A percentile compares a stretch with the other conserved stretches of the same genome.
Evolutionary conservation across 2,797 vertebrate genomes (phyloP).

Genomic region (Nyctalus aviator): DNA sequence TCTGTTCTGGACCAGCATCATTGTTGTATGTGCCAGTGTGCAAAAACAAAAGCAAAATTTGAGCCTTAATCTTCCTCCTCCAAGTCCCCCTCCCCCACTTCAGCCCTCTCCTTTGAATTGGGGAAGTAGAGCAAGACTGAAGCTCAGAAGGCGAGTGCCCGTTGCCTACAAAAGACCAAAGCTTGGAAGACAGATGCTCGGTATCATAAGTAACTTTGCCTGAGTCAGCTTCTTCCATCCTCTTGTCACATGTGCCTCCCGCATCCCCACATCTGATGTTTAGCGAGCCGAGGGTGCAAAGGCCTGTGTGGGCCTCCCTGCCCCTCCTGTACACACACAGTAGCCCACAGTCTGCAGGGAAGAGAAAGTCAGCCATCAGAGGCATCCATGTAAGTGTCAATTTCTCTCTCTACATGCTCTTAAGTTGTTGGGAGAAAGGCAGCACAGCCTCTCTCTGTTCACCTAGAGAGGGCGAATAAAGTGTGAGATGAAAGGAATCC

Average conservation of each 20-base stretch:
- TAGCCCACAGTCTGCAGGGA: neutral
- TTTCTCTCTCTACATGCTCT: neutral
- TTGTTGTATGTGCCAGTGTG: neutral
- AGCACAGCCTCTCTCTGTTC: neutral
- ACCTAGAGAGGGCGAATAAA: neutral
- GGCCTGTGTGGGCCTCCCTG: neutral
- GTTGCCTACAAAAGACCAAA: neutral
- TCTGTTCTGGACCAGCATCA: neutral
- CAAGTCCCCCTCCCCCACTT: neutral
- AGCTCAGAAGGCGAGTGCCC: neutral
- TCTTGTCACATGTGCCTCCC: too few species aligned
- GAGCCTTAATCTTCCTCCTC: neutral
- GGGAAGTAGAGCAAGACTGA: neutral
- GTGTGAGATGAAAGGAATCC: neutral
- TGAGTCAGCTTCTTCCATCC: neutral
- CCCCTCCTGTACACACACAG: neutral
- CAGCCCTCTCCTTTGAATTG: neutral
- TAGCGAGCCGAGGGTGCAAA: neutral
- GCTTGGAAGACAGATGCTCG: neutral
- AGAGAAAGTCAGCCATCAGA: neutral
- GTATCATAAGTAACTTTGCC: neutral
- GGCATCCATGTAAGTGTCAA: neutral
- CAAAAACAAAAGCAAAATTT: neutral
- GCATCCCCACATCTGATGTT: neutral
- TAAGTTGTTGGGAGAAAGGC: neutral